These are phyloP conservation scores for Shargacucullia verbasci DNA, from an alignment of 2,888 invertebrate genomes.

Conservation along the genomic window DNA sequence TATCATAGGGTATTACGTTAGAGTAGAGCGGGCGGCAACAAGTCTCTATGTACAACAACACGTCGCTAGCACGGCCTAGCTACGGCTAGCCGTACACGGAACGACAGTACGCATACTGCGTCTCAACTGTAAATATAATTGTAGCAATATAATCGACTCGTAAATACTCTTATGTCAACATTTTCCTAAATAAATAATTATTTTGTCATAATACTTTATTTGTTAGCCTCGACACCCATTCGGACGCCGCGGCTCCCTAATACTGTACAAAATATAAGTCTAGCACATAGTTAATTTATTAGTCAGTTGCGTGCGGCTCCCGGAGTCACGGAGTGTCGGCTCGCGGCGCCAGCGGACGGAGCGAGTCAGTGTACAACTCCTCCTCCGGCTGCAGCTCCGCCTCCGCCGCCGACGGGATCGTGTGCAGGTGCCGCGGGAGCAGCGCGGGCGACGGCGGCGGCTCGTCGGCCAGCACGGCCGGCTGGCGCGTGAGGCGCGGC, in stretches of 20 bases:
- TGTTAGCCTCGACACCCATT: constrained; percentile 41
- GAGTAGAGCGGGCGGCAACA: constrained; percentile 24
- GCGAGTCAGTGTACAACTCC: constrained; percentile 59
- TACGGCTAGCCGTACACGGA: constrained; percentile 54
- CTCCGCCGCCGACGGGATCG: constrained; percentile 82
- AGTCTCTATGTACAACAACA: constrained; percentile 13
- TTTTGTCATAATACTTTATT: constrained; percentile 65
- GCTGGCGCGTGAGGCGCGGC: constrained; percentile 94
- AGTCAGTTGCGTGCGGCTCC: constrained; percentile 36
- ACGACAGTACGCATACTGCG: constrained; percentile 52
- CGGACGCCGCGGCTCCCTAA: constrained; percentile 59
- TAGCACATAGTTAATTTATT: constrained; percentile 51
- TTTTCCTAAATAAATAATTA: constrained; percentile 70
- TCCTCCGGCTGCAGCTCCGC: constrained; percentile 74
- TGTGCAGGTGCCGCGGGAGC: constrained; percentile 75
- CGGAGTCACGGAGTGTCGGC: not conserved
- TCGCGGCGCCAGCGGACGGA: constrained; percentile 29
- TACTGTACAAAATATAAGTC: constrained; percentile 69
- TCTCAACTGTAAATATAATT: constrained; percentile 53
- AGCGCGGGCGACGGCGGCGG: constrained; percentile 80
- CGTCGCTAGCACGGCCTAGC: constrained; percentile 5
- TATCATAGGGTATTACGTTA: constrained; percentile 12
- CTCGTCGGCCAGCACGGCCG: constrained; percentile 94
- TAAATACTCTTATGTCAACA: constrained; percentile 56
- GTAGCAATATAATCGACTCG: constrained; percentile 53